These are phyloP conservation scores for Andrena flavipes DNA, from an alignment of 2,888 invertebrate species.

Conservation along the genomic window DNA sequence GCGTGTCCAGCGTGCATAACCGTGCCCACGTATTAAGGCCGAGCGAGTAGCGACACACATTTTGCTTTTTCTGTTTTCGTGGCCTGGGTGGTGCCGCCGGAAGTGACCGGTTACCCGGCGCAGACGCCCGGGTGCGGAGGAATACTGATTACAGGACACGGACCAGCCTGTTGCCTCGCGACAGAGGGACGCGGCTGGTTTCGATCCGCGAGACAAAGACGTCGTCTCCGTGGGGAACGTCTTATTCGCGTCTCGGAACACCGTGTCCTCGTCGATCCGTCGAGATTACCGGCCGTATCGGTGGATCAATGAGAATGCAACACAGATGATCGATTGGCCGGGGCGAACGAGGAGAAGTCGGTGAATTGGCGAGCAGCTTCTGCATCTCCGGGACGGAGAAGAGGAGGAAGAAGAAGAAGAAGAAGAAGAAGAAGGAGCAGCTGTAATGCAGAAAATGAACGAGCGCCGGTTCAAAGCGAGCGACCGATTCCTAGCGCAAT, in stretches of 20 bases:
- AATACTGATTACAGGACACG: conserved; percentile 38
- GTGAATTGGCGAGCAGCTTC: neutral
- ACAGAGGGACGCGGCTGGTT: conserved; percentile 3
- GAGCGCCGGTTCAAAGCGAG: neutral
- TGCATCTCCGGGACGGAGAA: no score
- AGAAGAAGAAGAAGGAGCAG: neutral
- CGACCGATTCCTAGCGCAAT: conserved; percentile 8
- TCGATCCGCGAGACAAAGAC: conserved; percentile 1
- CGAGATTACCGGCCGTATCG: neutral
- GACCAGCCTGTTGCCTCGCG: neutral
- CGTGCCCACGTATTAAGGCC: conserved; percentile 50
- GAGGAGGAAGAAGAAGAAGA: no score
- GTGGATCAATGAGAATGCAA: neutral
- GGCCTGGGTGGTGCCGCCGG: conserved; percentile 68
- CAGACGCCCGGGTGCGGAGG: conserved; percentile 10
- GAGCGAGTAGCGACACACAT: conserved; percentile 15
- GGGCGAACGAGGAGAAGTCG: neutral
- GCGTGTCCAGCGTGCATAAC: conserved; percentile 45
- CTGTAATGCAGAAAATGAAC: neutral
- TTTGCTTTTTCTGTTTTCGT: conserved; percentile 53
- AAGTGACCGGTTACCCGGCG: conserved; percentile 68
- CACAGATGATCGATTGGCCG: conserved; percentile 1
- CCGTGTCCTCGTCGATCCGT: neutral
- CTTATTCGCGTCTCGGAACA: conserved; percentile 13
- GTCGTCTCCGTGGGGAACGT: neutral